Base-by-base conservation (phyloP, 2,888 invertebrate species). In the Thyatira batis region DNA sequence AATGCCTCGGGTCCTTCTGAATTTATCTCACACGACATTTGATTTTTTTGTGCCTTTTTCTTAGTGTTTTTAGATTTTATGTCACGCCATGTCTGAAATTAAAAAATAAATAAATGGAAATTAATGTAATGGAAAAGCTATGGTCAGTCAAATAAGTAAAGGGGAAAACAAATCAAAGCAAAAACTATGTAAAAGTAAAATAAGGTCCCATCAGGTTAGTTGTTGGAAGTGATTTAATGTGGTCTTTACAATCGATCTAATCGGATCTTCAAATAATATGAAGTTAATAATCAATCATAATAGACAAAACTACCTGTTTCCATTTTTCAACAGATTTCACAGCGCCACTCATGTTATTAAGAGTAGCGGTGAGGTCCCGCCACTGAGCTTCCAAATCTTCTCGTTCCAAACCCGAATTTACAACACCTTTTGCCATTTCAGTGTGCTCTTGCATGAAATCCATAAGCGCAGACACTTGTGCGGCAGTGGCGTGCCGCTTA, bases 301-400 rank as follows among this genome's bases (percentile, higher is more conserved):
- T n/a, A n/a, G n/a, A n/a, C n/a, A n/a, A n/a, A 13, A 20, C 2
- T 55, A 76, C 76, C 73, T 75, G 73, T 54, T 75, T 76, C 76
- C 76, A 76, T 58, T 73, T 75, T n/a, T 76, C 75, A 39, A 39
- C 44, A 21, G 76, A 71, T 59, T 77, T 77, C 3, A 76, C 58
- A 52, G 76, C 69, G 49, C 76, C 39, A 39, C 39, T 17, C 39
- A 39, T 39, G 17, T 1, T 17, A 39, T 39, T 39, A 8, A 39
- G 65, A 28, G 62, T 72, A 3, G 53, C 49, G 17, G 74, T 64
- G 2, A 76, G 61, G 11, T 71, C 71, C 45, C 64, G 61, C 76
- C 76, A 76, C 51, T 72, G 69, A 10, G 63, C 52, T 21, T 75
- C 76, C 25, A 71, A 45, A 13, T 71, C 71, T 49, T 73, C 73